Conservation (phyloP, 1,140 invertebrate genomes). For the Habropoda laboriosa region DNA sequence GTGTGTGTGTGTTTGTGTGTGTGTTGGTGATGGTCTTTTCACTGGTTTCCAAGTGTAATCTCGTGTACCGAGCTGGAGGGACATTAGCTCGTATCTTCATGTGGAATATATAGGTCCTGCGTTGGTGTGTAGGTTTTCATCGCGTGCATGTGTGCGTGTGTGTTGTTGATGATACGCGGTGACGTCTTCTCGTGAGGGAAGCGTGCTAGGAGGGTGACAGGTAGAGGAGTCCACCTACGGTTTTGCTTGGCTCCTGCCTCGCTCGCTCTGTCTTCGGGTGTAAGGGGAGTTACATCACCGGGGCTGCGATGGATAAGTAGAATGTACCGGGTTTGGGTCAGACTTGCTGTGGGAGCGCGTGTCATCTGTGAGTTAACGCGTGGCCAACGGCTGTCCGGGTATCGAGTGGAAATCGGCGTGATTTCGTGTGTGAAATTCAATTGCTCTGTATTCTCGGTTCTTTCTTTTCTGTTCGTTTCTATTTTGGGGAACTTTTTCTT, state of each 20-base stretch:
- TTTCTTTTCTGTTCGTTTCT: no score
- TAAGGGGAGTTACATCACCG: neutral
- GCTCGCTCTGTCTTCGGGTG: no score
- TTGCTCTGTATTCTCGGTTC: no score
- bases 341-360: neutral
- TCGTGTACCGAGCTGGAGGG: neutral
- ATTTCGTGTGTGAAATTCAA: no score
- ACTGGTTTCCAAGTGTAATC: neutral
- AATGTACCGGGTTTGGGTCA: neutral
- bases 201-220: neutral
- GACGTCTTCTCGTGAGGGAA: neutral
- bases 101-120: constrained; percentile 5
- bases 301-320: neutral
- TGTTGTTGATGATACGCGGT: neutral
- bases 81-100: neutral
- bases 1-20: neutral
- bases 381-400: no score
- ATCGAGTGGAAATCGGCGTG: no score
- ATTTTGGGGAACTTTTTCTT: no score
- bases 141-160: constrained; percentile 10
- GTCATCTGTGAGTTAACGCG: neutral
- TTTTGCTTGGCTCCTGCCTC: no score
- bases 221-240: neutral
- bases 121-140: neutral
- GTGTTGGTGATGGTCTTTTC: constrained; percentile 4